A percentile compares a stretch with the other conserved stretches of the same genome.
phyloP scores from a whole-genome alignment of 2,888 invertebrate species.

The Tipula confusa region DNA sequence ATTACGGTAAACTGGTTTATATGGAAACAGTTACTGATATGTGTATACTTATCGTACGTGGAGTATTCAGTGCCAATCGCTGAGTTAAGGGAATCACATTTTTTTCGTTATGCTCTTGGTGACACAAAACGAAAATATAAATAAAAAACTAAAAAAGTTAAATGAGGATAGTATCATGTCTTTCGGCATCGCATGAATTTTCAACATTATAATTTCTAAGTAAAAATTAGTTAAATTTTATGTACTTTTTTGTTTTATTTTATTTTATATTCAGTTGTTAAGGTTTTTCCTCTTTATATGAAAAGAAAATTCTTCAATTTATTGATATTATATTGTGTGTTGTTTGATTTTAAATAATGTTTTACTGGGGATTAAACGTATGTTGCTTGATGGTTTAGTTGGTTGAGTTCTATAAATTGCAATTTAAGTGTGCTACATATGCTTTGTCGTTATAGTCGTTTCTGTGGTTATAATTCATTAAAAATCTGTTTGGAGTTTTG shows the following conservation, averaged over 20 bases:
- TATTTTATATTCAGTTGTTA: not conserved
- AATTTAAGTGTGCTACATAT: not conserved
- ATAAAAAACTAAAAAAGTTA: not conserved
- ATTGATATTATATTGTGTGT: not conserved
- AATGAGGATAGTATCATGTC: not conserved
- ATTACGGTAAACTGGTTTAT: too few relatives aligned
- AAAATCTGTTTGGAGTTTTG: not conserved
- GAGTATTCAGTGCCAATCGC: not conserved
- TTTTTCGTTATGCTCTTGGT: not conserved
- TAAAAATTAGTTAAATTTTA: not conserved
- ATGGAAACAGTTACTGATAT: too few relatives aligned
- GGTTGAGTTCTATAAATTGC: not conserved
- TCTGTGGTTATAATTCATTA: not conserved
- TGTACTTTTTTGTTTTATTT: not conserved
- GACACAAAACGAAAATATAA: not conserved
- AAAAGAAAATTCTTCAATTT: not conserved
- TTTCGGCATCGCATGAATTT: constrained; percentile 9
- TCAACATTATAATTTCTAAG: not conserved
- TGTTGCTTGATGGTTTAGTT: not conserved
- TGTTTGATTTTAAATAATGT: not conserved
- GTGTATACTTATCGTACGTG: not conserved
- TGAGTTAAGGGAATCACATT: not conserved
- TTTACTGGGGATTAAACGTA: not conserved
- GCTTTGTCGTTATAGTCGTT: not conserved
- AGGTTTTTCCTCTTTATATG: not conserved